phyloP scores from a whole-genome alignment of 2,888 invertebrate genomes.

The Theretra japonica region DNA sequence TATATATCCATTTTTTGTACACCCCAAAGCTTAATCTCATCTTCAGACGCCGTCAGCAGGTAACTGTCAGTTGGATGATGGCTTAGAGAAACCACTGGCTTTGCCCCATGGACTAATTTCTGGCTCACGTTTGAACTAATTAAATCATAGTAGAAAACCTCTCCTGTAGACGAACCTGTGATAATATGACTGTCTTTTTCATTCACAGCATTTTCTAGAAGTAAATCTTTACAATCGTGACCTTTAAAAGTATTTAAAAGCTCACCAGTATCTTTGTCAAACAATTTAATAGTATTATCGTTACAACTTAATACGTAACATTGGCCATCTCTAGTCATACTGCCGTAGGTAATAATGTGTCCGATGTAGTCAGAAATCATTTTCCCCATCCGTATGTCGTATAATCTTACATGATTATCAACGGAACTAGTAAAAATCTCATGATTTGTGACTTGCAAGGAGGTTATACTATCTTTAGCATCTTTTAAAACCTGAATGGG shows the following conservation, averaged over 20 bases:
- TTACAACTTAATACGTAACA: conserved; percentile 94
- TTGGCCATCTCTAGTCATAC: conserved; percentile 96
- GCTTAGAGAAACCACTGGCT: conserved; percentile 90
- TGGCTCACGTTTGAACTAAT: conserved; percentile 85
- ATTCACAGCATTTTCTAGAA: conserved; percentile 94
- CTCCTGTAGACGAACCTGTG: conserved; percentile 95
- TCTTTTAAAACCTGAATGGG: conserved; percentile 89
- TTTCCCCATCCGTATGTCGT: conserved; percentile 95
- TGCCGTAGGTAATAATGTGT: conserved; percentile 92
- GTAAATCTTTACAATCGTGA: conserved; percentile 92
- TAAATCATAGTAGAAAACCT: conserved; percentile 95
- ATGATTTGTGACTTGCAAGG: conserved; percentile 92
- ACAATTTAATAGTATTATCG: conserved; percentile 91
- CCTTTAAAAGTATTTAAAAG: conserved; percentile 89
- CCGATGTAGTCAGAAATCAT: conserved; percentile 94
- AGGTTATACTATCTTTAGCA: conserved; percentile 95
- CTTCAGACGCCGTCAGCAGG: conserved; percentile 90
- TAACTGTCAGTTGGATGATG: conserved; percentile 91
- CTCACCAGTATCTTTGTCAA: conserved; percentile 90
- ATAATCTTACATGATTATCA: conserved; percentile 93
- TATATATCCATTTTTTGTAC: conserved; percentile 55
- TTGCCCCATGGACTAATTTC: conserved; percentile 80
- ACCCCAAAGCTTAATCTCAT: conserved; percentile 89
- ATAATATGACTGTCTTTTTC: conserved; percentile 93
- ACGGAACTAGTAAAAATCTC: conserved; percentile 96